A percentile compares a stretch with the other conserved stretches of the same genome.
Evolutionary conservation across 2,888 invertebrate genomes (phyloP).

Genomic region (Hemicrepidius hirtus): DNA sequence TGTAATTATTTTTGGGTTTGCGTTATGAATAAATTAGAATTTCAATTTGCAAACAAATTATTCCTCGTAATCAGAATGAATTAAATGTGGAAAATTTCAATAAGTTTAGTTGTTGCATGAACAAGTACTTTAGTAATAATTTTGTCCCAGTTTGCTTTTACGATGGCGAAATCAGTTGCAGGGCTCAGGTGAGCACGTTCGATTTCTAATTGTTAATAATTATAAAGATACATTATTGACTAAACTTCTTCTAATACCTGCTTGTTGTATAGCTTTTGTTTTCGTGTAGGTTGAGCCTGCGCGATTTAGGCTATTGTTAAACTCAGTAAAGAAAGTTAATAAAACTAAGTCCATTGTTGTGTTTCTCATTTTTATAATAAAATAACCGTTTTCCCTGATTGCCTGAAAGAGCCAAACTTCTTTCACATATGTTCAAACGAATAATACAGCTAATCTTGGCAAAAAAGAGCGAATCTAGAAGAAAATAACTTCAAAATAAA

Average conservation of each 20-base stretch:
- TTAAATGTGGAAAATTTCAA: too few relatives aligned
- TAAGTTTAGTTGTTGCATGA: too few relatives aligned
- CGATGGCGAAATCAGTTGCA: too few relatives aligned
- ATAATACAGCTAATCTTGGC: constrained; percentile 38
- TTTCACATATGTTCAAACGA: constrained; percentile 37
- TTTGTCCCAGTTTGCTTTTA: too few relatives aligned
- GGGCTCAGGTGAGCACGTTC: too few relatives aligned
- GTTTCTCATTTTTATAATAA: constrained; percentile 32
- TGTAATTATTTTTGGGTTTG: constrained; percentile 5
- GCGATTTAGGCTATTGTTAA: constrained; percentile 11
- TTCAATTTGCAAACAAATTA: constrained; percentile 6
- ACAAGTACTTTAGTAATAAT: too few relatives aligned
- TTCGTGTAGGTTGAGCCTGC: constrained; percentile 6
- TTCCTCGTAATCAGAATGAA: background rate
- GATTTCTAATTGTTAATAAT: too few relatives aligned
- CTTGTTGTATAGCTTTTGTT: background rate
- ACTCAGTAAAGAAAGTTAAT: constrained; percentile 21
- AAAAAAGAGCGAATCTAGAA: constrained; percentile 33
- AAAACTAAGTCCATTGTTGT: constrained; percentile 17
- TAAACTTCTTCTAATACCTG: constrained; percentile 1
- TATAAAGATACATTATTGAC: too few relatives aligned
- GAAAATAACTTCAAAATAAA: constrained; percentile 46
- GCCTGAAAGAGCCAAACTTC: constrained; percentile 24
- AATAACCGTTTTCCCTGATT: constrained; percentile 28
- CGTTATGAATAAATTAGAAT: constrained; percentile 7